Base-by-base conservation (phyloP, 2,888 invertebrate species). In the Pterobdella sp. region DNA sequence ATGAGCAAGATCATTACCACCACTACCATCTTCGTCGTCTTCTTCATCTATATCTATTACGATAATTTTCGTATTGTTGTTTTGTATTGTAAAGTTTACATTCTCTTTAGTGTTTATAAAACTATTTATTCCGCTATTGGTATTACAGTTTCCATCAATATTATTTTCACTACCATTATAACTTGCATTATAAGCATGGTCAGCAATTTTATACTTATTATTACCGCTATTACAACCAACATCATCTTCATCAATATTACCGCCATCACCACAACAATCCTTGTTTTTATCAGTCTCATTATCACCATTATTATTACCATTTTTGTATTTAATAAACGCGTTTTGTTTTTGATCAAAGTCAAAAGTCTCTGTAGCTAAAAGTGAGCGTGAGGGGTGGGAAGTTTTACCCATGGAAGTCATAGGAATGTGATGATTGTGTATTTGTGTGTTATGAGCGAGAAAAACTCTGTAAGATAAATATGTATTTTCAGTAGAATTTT, bases 151-250 rank as follows among this genome's bases (percentile, higher is more conserved):
- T 14, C 31, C 63, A 14, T 63, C 63, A 7, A 10, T 10, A 63
- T 26, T 7, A 29, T 63, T n/a, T 7, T 14, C 31, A 63, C n/a
- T 26, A 63, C 63, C n/a, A 14, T 63, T 10, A 63, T 26, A 7
- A 63, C 10, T n/a, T 14, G 14, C n/a, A 63, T n/a, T 26, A 42
- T 14, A 42, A 14, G 49, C 49, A 42, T 42, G 10, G 22, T 7
- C 49, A 42, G 7, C 10, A 7, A 42, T 42, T 42, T 42, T 22
- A 14, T 42, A 7, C 7, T 42, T 22, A 42, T 7, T 22, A 26
- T 63, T n/a, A 22, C n/a, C 63, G n/a, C n/a, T 63, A 63, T 26
- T n/a, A n/a, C 63, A 10, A 35, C 34, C 68, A 29, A 35, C 68
- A 10, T 26, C 10, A 37, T 26, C 34, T 4, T 35, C 37, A 7